These are phyloP conservation scores for Varanus komodoensis DNA, from an alignment of 2,113 vertebrate species.

Conservation along the genomic window DNA sequence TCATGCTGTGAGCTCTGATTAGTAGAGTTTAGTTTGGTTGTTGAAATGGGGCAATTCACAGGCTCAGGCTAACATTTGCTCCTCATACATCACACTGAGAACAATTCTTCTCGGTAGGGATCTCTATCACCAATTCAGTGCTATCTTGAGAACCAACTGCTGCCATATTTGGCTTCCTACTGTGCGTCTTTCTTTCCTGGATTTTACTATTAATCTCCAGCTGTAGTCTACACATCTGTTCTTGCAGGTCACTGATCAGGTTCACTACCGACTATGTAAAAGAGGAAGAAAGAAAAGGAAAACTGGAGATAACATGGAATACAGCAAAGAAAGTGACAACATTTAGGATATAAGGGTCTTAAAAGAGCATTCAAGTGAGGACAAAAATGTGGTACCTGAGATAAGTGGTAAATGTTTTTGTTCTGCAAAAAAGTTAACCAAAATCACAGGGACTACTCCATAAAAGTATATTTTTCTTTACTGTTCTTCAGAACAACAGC, in stretches of 20 bases:
- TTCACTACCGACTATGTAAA: slow-evolving; percentile 94
- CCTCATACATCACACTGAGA: slow-evolving; percentile 87
- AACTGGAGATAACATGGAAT: slow-evolving; percentile 12
- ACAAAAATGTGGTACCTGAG: background rate
- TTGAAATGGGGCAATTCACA: slow-evolving; percentile 45
- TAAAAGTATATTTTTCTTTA: background rate
- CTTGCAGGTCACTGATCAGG: slow-evolving; percentile 98
- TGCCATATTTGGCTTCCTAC: slow-evolving; percentile 75
- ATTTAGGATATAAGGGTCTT: background rate
- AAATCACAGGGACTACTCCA: background rate
- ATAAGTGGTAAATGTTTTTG: slow-evolving; percentile 1
- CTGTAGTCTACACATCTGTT: slow-evolving; percentile 97
- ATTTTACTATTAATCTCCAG: slow-evolving; percentile 95
- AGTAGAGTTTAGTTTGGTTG: slow-evolving; percentile 60
- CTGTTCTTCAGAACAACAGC: background rate
- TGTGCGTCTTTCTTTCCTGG: slow-evolving; percentile 88
- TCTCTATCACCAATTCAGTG: slow-evolving; percentile 70
- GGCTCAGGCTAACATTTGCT: slow-evolving; percentile 78
- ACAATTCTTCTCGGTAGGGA: slow-evolving; percentile 80
- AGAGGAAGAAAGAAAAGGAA: slow-evolving; percentile 61
- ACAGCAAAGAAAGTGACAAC: slow-evolving; percentile 27
- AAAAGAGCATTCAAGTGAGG: background rate
- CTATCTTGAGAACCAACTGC: slow-evolving; percentile 60
- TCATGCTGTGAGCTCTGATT: slow-evolving; percentile 61
- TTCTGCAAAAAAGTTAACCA: background rate